Percentiles rank a stretch among this genome's conserved stretches.
These are phyloP conservation scores for Silurus asotus DNA, from an alignment of 2,113 vertebrate genomes.

Conservation along the genomic window DNA sequence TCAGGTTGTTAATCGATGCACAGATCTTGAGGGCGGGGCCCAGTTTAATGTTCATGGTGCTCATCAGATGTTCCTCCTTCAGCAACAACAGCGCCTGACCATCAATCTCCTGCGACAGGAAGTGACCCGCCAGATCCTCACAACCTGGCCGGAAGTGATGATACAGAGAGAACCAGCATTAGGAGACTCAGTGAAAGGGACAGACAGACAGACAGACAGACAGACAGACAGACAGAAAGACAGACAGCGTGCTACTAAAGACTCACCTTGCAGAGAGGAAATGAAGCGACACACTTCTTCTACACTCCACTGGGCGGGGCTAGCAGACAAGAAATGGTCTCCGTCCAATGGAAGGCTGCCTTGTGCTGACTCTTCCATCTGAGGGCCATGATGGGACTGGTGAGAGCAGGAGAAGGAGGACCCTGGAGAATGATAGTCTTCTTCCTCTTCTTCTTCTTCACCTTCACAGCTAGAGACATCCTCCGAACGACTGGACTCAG, in stretches of 20 bases:
- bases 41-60: slow-evolving; percentile 98
- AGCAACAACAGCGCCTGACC: slow-evolving; percentile 93
- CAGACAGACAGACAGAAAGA: neutral
- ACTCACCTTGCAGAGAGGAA: slow-evolving; percentile 89
- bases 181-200: neutral
- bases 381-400: slow-evolving; percentile 79
- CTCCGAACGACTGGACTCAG: slow-evolving; percentile 93
- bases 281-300: slow-evolving; percentile 96
- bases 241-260: neutral
- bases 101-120: slow-evolving; percentile 96
- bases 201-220: neutral
- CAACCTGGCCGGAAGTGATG: slow-evolving; percentile 77
- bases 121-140: slow-evolving; percentile 92
- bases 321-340: slow-evolving; percentile 85
- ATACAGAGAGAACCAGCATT: neutral
- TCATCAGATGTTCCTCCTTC: slow-evolving; percentile 97
- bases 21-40: slow-evolving; percentile 98
- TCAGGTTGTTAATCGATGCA: slow-evolving; percentile 94
- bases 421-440: slow-evolving; percentile 83
- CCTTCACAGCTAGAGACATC: slow-evolving; percentile 93
- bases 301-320: slow-evolving; percentile 90
- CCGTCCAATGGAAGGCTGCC: slow-evolving; percentile 82
- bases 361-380: slow-evolving; percentile 74
- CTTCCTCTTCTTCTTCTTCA: slow-evolving; percentile 69
- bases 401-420: slow-evolving; percentile 81